Evolutionary conservation across 2,888 invertebrate genomes (phyloP), one percentile per base, ranked within the genome.

Genomic region (Ormyrus labotus): DNA sequence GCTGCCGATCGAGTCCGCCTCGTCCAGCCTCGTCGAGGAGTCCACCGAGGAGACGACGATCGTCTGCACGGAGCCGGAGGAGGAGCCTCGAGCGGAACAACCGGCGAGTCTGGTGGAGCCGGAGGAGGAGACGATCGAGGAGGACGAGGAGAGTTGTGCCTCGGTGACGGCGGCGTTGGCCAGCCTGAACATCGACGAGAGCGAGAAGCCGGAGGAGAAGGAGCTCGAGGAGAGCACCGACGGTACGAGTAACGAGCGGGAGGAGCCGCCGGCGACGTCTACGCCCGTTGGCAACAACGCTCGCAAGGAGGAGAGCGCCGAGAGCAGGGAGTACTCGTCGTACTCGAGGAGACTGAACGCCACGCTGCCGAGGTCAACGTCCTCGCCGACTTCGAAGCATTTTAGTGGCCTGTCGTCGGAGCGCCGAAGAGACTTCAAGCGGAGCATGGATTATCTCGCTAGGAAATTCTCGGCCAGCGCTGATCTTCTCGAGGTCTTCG

Each of bases 391-490:
- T 10, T 88, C 86, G 78, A 85, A 88, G 0, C 83, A 86, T 19
- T 83, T 88, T 63, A 90, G 89, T 0, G 91, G 91, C 0, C 85
- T 91, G 13, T 91, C 90, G 61, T 89, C 90, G 1, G 91, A 91
- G 57, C 87, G 92, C 47, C 87, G 91, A 81, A 90, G 89, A 63
- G 91, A 90, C 4, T 91, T 92, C 81, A 91, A 90, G 82, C 88
- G 88, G 67, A 91, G 91, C 83, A 91, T 91, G 91, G 91, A 91
- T 13, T 89, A 88, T 9, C 83, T 92, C 47, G 91, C 91, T 13
- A 89, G 90, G 75, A 90, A 90, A 75, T 90, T 91, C 78, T 90
- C 91, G 4, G 74, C 86, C 10, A 88, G 87, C 50, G 84, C 89
- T 7, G 91, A 90, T 73, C 89, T 89, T 58, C 87, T 90, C 6